Evolutionary conservation across 2,888 invertebrate genomes (phyloP).

Genomic region (Hydraecia micacea): DNA sequence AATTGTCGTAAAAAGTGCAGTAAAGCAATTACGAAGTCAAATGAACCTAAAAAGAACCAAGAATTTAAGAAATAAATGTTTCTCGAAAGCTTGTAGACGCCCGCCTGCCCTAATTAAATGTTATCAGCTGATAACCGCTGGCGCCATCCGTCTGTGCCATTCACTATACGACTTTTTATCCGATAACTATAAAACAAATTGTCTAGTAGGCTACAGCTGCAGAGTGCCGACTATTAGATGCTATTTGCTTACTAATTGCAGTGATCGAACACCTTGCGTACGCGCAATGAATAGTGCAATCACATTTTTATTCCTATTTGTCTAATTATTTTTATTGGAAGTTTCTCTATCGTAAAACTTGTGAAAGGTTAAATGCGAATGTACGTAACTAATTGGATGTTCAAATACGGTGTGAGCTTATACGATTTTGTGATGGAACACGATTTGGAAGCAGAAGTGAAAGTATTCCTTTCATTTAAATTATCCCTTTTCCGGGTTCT

Average conservation of each 20-base stretch:
- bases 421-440: slow-evolving; percentile 10
- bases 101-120: slow-evolving; percentile 71
- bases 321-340: slow-evolving; percentile 5
- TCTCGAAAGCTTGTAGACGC: slow-evolving; percentile 54
- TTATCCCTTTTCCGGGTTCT: not conserved
- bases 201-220: slow-evolving; percentile 40
- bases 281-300: slow-evolving; percentile 22
- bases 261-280: slow-evolving; percentile 43
- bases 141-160: slow-evolving; percentile 69
- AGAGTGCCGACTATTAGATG: slow-evolving; percentile 29
- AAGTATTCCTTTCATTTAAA: not conserved
- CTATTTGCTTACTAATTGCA: slow-evolving; percentile 49
- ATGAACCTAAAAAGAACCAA: slow-evolving; percentile 30
- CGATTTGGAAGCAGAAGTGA: slow-evolving; percentile 2
- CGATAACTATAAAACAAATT: slow-evolving; percentile 38
- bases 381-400: slow-evolving; percentile 15
- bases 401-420: not conserved
- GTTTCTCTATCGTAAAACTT: slow-evolving; percentile 3
- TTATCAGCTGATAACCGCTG: slow-evolving; percentile 79
- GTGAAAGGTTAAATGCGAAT: slow-evolving; percentile 14
- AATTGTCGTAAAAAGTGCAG: not conserved
- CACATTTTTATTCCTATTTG: slow-evolving; percentile 17
- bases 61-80: slow-evolving; percentile 50
- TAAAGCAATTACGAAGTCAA: slow-evolving; percentile 5
- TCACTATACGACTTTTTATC: slow-evolving; percentile 54